phyloP scores from a whole-genome alignment of 2,888 invertebrate genomes.

The Drosophila lutescens region DNA sequence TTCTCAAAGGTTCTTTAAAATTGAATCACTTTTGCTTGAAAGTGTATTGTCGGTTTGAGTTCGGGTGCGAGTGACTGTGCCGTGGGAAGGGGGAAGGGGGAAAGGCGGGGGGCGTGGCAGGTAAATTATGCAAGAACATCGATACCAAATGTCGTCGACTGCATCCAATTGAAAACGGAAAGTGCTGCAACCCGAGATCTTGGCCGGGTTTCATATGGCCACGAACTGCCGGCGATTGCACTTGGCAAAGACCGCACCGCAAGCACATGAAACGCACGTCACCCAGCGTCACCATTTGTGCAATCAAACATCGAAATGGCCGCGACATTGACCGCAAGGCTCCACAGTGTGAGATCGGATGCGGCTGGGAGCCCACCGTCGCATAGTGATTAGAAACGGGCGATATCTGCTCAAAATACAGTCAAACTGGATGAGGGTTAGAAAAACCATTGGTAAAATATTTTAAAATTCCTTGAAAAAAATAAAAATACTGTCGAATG shows the following conservation, averaged over 20 bases:
- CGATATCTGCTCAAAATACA: not conserved
- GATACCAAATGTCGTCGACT: conserved; percentile 36
- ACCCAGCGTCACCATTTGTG: conserved; percentile 31
- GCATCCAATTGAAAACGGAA: conserved; percentile 59
- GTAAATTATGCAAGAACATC: conserved; percentile 51
- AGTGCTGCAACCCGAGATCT: conserved; percentile 54
- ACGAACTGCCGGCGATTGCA: conserved; percentile 16
- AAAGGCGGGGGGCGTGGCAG: conserved; percentile 2
- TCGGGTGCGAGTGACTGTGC: not conserved
- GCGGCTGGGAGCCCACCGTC: conserved; percentile 10
- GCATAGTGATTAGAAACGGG: not conserved
- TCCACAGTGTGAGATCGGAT: conserved; percentile 39
- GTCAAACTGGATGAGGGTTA: not conserved
- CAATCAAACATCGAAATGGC: conserved; percentile 54
- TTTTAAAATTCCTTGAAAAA: not conserved
- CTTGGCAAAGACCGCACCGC: conserved; percentile 54
- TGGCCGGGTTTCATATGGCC: conserved; percentile 59
- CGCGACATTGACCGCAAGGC: conserved; percentile 54
- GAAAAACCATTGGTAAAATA: too few species aligned
- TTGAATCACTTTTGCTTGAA: not conserved
- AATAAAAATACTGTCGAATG: too few species aligned
- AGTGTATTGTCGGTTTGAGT: conserved; percentile 14
- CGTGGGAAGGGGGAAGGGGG: not conserved
- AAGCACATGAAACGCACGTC: conserved; percentile 39
- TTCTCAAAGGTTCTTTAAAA: conserved; percentile 6